Evolutionary conservation across 2,797 vertebrate genomes (phyloP).

Genomic region (Siniperca scherzeri): DNA sequence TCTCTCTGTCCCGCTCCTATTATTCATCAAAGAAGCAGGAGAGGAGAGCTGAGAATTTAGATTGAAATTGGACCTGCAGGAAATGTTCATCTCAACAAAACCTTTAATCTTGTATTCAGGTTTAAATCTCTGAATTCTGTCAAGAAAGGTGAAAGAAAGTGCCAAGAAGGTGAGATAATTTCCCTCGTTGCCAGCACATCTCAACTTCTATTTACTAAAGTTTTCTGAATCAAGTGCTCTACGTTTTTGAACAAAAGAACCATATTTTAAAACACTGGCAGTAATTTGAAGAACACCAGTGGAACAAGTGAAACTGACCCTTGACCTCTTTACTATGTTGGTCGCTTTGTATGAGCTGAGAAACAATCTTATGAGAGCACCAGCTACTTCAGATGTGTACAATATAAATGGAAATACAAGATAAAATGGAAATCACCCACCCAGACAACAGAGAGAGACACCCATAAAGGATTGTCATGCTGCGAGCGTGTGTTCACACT

Average conservation of each 20-base stretch:
- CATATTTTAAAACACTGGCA: not conserved
- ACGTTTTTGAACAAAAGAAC: not conserved
- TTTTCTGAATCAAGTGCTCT: not conserved
- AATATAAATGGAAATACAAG: not conserved
- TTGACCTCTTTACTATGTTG: not conserved
- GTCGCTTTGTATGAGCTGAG: not conserved
- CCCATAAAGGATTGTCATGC: too few species aligned
- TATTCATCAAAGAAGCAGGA: constrained; percentile 40
- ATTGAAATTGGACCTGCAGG: constrained; percentile 32
- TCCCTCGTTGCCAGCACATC: not conserved
- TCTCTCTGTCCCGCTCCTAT: constrained; percentile 30
- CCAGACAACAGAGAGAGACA: not conserved
- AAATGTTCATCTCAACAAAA: constrained; percentile 37
- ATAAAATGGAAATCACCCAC: too few species aligned
- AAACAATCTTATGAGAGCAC: not conserved
- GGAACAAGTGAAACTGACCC: not conserved
- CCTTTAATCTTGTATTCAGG: constrained; percentile 31
- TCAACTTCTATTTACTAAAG: not conserved
- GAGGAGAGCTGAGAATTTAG: constrained; percentile 14
- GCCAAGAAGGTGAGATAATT: not conserved
- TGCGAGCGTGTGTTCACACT: not conserved
- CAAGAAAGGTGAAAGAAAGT: constrained; percentile 1
- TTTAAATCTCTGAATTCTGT: constrained; percentile 29
- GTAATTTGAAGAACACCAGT: not conserved
- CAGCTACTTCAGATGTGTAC: not conserved